Conservation (phyloP, 2,888 invertebrate species). For the Eupithecia centaureata region DNA sequence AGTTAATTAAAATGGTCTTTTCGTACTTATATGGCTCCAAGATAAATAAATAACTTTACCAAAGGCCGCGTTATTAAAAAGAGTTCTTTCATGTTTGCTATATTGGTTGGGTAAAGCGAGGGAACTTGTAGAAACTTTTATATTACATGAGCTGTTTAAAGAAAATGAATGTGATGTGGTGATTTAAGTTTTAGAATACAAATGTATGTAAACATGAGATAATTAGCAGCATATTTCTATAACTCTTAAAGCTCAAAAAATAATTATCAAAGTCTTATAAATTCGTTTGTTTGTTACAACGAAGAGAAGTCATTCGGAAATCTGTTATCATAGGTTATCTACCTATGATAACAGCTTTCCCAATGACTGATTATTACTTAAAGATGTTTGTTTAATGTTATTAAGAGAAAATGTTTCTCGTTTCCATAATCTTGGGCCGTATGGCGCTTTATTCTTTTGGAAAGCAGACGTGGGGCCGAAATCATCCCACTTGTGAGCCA, state of each 20-base stretch:
- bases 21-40: slow-evolving; percentile 7
- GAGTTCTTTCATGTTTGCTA: slow-evolving; percentile 29
- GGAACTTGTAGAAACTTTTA: slow-evolving; percentile 25
- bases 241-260: too few species aligned
- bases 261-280: too few species aligned
- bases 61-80: slow-evolving; percentile 23
- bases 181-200: not conserved
- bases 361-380: too few species aligned
- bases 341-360: too few species aligned
- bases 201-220: not conserved
- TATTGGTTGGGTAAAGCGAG: slow-evolving; percentile 22
- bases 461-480: not conserved
- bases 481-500: not conserved
- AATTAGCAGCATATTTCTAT: too few species aligned
- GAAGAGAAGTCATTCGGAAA: too few species aligned
- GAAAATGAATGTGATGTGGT: not conserved
- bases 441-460: too few species aligned
- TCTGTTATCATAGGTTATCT: too few species aligned
- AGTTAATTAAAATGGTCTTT: slow-evolving; percentile 11
- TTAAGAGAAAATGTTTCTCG: too few species aligned
- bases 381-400: too few species aligned
- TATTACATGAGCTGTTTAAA: slow-evolving; percentile 16
- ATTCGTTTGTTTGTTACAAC: too few species aligned
- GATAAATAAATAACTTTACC: slow-evolving; percentile 13
- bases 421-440: not conserved